A percentile compares a stretch with the other conserved stretches of the same genome.
Conservation (phyloP, 1,140 invertebrate genomes). For the Drosophila pseudoobscura region DNA sequence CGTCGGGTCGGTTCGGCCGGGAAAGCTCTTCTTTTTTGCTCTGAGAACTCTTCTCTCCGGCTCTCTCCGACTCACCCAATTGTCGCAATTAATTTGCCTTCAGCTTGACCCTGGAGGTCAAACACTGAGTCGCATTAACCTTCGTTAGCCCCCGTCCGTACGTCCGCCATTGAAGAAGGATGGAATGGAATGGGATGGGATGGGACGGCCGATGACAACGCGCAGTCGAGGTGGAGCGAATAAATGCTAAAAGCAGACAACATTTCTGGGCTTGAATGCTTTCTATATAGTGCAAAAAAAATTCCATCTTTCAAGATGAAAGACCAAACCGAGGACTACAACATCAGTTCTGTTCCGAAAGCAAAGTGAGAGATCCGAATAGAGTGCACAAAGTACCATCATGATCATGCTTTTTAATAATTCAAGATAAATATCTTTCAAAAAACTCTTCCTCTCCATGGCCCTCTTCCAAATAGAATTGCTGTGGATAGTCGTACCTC, state of each 20-base stretch:
- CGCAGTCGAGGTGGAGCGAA: slow-evolving; percentile 5
- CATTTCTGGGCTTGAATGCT: slow-evolving; percentile 29
- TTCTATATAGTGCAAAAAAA: slow-evolving; percentile 26
- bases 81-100: slow-evolving; percentile 76
- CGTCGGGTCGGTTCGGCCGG: not conserved
- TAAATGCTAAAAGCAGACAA: slow-evolving; percentile 7
- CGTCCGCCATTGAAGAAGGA: slow-evolving; percentile 50
- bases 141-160: slow-evolving; percentile 67
- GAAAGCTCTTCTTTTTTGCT: no score
- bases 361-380: not conserved
- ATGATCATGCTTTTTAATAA: no score
- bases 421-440: no score
- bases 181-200: not conserved
- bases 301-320: slow-evolving; percentile 22
- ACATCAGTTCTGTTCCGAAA: not conserved
- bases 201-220: slow-evolving; percentile 2
- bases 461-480: no score
- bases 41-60: not conserved
- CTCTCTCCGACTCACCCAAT: slow-evolving; percentile 41
- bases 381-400: not conserved
- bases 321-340: not conserved
- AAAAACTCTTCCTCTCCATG: no score
- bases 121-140: slow-evolving; percentile 79
- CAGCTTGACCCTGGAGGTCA: slow-evolving; percentile 74
- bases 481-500: no score